These are phyloP conservation scores for Ormyrus nitidulus DNA, from an alignment of 2,888 invertebrate genomes.

Conservation along the genomic window DNA sequence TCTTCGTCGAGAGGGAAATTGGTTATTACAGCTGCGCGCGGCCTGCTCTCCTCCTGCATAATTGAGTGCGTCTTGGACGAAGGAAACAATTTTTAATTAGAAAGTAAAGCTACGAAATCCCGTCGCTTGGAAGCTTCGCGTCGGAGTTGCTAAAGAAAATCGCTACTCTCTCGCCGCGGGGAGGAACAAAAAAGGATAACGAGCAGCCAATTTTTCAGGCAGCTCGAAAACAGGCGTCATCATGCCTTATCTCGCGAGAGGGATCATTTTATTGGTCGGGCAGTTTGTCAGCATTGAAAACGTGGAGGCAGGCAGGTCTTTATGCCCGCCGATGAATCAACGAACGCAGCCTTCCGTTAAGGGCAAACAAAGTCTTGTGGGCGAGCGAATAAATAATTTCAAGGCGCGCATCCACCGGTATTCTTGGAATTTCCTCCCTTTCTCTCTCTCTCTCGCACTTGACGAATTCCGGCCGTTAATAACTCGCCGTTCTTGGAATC, in stretches of 20 bases:
- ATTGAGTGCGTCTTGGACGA: too few species aligned
- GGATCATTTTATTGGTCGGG: constrained; percentile 35
- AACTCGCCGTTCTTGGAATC: constrained; percentile 35
- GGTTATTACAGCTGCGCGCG: too few species aligned
- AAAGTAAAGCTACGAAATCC: too few species aligned
- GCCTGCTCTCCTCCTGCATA: too few species aligned
- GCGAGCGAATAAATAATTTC: constrained; percentile 50
- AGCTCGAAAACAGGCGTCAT: background rate
- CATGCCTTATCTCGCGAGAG: constrained; percentile 10
- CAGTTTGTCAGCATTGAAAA: constrained; percentile 48
- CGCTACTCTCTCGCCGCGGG: background rate
- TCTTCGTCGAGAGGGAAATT: too few species aligned
- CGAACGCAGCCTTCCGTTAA: constrained; percentile 31
- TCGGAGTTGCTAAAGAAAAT: background rate
- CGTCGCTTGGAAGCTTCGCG: too few species aligned
- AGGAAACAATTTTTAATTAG: too few species aligned
- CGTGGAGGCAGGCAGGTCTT: constrained; percentile 4
- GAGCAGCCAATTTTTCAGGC: constrained; percentile 3
- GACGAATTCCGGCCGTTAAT: constrained; percentile 32
- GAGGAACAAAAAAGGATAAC: background rate
- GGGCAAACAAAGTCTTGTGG: constrained; percentile 26
- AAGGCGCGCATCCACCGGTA: constrained; percentile 40
- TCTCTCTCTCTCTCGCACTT: background rate
- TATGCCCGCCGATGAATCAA: constrained; percentile 46
- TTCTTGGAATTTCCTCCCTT: constrained; percentile 32